A percentile compares a stretch with the other conserved stretches of the same genome.
Conservation (phyloP, 2,888 invertebrate species). For the Eupsilia transversa region DNA sequence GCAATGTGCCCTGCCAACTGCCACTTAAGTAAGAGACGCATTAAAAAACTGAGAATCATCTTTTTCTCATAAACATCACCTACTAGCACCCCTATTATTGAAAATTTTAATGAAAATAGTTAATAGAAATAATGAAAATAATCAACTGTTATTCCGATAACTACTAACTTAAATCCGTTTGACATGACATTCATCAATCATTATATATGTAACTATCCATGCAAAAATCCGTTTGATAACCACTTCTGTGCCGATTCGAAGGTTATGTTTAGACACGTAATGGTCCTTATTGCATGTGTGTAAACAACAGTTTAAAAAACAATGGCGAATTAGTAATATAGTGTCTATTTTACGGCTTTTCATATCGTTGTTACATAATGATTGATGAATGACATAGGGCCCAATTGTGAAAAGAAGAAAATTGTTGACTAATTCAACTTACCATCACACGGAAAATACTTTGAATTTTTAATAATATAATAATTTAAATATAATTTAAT, state of each 20-base stretch:
- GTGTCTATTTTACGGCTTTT: neutral
- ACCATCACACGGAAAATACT: slow-evolving; percentile 18
- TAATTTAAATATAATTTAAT: too few relatives aligned
- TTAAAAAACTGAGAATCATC: neutral
- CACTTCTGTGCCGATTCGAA: too few relatives aligned
- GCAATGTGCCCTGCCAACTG: neutral
- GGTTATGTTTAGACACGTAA: neutral
- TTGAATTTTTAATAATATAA: too few relatives aligned
- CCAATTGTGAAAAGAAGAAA: too few relatives aligned
- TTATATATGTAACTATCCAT: too few relatives aligned
- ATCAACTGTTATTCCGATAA: neutral
- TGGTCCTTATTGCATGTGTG: neutral
- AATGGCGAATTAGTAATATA: neutral
- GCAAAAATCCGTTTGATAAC: neutral
- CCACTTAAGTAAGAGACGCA: neutral
- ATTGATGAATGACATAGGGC: too few relatives aligned
- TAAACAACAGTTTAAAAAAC: neutral
- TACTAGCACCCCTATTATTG: neutral
- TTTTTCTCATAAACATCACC: neutral
- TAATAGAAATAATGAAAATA: neutral
- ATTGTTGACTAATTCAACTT: neutral
- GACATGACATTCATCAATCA: too few relatives aligned
- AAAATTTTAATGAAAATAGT: neutral
- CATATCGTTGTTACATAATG: too few relatives aligned
- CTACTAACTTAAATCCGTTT: neutral